These are phyloP conservation scores for Magallana angulata DNA, from an alignment of 1,140 invertebrate genomes.

Conservation along the genomic window DNA sequence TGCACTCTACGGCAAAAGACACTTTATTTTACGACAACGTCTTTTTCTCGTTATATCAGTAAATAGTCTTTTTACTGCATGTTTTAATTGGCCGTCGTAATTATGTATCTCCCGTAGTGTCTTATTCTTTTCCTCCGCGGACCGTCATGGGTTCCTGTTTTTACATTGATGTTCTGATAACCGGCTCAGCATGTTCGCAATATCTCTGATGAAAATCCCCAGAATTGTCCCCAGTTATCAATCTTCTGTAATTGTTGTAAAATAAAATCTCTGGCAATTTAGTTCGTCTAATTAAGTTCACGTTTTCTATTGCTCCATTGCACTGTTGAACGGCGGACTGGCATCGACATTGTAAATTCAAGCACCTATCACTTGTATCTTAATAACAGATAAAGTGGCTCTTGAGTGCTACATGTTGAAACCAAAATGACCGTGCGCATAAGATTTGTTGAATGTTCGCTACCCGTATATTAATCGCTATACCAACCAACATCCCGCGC, in stretches of 20 bases:
- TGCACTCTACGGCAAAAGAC: too few species aligned
- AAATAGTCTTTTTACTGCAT: conserved; percentile 12
- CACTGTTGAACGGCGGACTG: neutral
- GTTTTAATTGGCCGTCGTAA: conserved; percentile 23
- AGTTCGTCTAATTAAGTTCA: conserved; percentile 15
- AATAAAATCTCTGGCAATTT: conserved; percentile 22
- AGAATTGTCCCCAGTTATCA: conserved; percentile 7
- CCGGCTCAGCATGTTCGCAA: conserved; percentile 6
- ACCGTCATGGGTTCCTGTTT: conserved; percentile 9
- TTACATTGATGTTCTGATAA: neutral
- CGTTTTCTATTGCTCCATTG: conserved; percentile 4
- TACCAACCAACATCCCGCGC: neutral
- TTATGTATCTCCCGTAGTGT: conserved; percentile 9
- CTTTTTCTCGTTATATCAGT: neutral
- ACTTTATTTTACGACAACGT: too few species aligned
- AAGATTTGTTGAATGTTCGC: conserved; percentile 25
- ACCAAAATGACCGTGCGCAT: conserved; percentile 14
- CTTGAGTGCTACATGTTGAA: conserved; percentile 24
- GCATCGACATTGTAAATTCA: conserved; percentile 13
- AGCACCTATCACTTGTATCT: conserved; percentile 27
- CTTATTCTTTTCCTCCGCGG: neutral
- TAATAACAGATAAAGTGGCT: conserved; percentile 6
- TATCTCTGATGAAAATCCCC: neutral
- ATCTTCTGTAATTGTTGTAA: conserved; percentile 31
- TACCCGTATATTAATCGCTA: conserved; percentile 12